These are phyloP conservation scores for Melospiza georgiana DNA, from an alignment of 2,113 vertebrate genomes.

Conservation along the genomic window DNA sequence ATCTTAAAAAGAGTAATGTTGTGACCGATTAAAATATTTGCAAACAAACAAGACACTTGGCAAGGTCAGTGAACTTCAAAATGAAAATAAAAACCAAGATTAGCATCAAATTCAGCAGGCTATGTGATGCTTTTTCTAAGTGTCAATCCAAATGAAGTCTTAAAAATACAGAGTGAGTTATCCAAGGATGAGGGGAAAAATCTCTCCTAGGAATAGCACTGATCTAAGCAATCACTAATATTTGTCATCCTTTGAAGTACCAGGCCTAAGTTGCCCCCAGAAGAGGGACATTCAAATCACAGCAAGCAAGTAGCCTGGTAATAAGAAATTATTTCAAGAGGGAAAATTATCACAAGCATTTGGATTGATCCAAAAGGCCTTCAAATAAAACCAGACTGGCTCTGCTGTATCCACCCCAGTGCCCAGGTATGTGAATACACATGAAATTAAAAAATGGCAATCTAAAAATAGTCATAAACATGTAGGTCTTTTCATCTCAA, in stretches of 20 bases:
- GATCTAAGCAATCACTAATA: not conserved
- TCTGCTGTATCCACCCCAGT: not conserved
- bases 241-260: not conserved
- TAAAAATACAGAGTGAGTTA: not conserved
- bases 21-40: not conserved
- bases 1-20: not conserved
- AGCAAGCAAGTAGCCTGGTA: not conserved
- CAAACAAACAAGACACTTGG: not conserved
- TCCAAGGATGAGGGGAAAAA: not conserved
- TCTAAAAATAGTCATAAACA: constrained; percentile 16
- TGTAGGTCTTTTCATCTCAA: constrained; percentile 20
- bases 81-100: not conserved
- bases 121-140: not conserved
- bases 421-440: not conserved
- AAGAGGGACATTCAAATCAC: not conserved
- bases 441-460: not conserved
- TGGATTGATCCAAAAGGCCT: not conserved
- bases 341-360: not conserved
- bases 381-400: not conserved
- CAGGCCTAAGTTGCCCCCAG: not conserved
- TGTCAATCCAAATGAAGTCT: not conserved
- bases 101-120: not conserved
- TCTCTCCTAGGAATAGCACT: not conserved
- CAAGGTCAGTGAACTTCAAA: not conserved
- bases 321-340: not conserved